Evolutionary conservation across 2,797 vertebrate genomes (phyloP).

Genomic region (Leptoclinus maculatus): DNA sequence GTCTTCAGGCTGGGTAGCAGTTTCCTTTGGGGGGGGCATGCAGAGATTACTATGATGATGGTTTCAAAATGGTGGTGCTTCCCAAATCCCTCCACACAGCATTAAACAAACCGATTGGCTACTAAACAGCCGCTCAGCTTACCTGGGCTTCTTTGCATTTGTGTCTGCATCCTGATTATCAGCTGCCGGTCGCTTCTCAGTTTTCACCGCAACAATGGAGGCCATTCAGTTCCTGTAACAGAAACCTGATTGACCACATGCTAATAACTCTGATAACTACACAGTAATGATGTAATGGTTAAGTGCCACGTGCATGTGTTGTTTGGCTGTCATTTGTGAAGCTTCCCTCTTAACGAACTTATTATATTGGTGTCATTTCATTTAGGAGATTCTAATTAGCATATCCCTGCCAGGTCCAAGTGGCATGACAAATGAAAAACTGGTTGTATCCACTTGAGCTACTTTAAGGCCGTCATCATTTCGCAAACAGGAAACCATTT

Average conservation of each 20-base stretch:
- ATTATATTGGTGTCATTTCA: neutral
- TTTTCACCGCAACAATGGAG: slow-evolving; percentile 83
- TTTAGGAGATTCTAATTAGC: neutral
- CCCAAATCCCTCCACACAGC: slow-evolving; percentile 54
- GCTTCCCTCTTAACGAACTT: neutral
- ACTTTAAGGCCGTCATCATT: neutral
- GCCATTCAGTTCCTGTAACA: slow-evolving; percentile 85
- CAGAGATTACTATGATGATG: slow-evolving; percentile 47
- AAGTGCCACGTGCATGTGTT: neutral
- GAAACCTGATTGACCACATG: slow-evolving; percentile 31
- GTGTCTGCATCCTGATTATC: slow-evolving; percentile 89
- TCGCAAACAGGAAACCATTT: slow-evolving; percentile 1
- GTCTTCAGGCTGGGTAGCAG: slow-evolving; percentile 95
- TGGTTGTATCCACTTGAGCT: neutral
- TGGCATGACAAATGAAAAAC: neutral
- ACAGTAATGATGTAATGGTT: neutral
- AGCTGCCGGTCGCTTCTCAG: slow-evolving; percentile 84
- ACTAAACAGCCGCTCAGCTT: slow-evolving; percentile 33
- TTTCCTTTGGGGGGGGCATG: slow-evolving; percentile 84
- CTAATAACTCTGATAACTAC: neutral
- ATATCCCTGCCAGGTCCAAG: neutral
- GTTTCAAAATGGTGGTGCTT: slow-evolving; percentile 33
- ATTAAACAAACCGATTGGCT: slow-evolving; percentile 44
- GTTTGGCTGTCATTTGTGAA: neutral
- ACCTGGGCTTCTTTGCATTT: slow-evolving; percentile 95